Evolutionary conservation across 2,888 invertebrate species (phyloP).

Genomic region (Callinectes sapidus): DNA sequence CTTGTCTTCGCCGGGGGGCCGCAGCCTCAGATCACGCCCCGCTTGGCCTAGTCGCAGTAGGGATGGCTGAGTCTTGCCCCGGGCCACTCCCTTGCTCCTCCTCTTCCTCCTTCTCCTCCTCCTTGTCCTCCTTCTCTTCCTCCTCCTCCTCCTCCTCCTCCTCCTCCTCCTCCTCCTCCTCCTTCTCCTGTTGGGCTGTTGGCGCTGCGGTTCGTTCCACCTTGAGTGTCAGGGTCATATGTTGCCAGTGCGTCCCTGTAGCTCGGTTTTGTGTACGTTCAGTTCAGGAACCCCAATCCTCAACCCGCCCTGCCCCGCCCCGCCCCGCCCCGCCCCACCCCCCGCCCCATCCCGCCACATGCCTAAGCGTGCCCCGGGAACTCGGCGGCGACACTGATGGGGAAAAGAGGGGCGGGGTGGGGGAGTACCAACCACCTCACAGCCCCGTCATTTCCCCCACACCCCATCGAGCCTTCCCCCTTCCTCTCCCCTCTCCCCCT

Average conservation of each 20-base stretch:
- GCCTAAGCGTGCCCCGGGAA: not conserved
- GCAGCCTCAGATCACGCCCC: conserved; percentile 32
- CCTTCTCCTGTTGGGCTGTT: not conserved
- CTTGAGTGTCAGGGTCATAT: not conserved
- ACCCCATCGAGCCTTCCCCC: not conserved
- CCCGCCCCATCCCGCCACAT: not conserved
- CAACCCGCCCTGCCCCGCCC: not conserved
- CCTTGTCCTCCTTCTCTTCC: no score
- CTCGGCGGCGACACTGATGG: not conserved
- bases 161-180: not conserved
- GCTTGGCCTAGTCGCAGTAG: conserved; percentile 29
- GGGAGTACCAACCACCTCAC: not conserved
- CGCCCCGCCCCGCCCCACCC: not conserved
- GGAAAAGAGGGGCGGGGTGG: not conserved
- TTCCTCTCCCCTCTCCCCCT: not conserved
- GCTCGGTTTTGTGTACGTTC: not conserved
- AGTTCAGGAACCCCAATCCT: not conserved
- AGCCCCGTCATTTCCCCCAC: not conserved
- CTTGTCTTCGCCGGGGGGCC: conserved; percentile 44
- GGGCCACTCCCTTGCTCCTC: conserved; percentile 14
- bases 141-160: not conserved
- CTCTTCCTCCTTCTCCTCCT: not conserved
- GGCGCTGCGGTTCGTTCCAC: not conserved
- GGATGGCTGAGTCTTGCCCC: conserved; percentile 22
- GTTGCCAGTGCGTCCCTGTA: not conserved